Evolutionary conservation across 2,888 invertebrate species (phyloP).

Genomic region (Tinea pellionella): DNA sequence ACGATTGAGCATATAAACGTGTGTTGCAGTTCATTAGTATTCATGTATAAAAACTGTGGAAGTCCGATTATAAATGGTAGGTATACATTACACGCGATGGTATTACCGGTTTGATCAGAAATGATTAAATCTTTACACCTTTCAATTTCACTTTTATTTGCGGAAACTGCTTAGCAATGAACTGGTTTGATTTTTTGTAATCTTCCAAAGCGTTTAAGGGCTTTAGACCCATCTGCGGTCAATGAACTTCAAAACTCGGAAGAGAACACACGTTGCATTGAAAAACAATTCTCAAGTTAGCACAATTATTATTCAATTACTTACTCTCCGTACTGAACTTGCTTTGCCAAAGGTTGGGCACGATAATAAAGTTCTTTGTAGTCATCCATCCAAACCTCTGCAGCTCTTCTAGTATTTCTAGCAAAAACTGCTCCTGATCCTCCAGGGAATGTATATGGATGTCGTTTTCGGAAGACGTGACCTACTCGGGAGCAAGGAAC

Average conservation of each 20-base stretch:
- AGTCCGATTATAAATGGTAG: neutral
- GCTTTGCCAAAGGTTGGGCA: slow-evolving; percentile 90
- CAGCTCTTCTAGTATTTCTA: slow-evolving; percentile 93
- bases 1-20: neutral
- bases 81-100: slow-evolving; percentile 9
- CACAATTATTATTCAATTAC: too few species aligned
- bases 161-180: neutral
- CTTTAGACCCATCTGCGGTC: neutral
- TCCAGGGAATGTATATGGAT: slow-evolving; percentile 98
- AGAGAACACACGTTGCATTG: neutral
- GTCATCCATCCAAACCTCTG: slow-evolving; percentile 99
- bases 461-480: slow-evolving; percentile 94
- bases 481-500: slow-evolving; percentile 97
- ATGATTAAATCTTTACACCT: slow-evolving; percentile 6
- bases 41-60: neutral
- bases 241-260: neutral
- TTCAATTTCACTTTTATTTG: slow-evolving; percentile 10
- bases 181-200: neutral
- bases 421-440: slow-evolving; percentile 98
- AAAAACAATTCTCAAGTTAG: too few species aligned
- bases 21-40: slow-evolving; percentile 1
- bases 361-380: slow-evolving; percentile 96
- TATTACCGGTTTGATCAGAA: slow-evolving; percentile 7
- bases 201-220: neutral
- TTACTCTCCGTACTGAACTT: slow-evolving; percentile 91